Evolutionary conservation across 1,140 invertebrate species (phyloP).

Genomic region (Meloidogyne hapla): DNA sequence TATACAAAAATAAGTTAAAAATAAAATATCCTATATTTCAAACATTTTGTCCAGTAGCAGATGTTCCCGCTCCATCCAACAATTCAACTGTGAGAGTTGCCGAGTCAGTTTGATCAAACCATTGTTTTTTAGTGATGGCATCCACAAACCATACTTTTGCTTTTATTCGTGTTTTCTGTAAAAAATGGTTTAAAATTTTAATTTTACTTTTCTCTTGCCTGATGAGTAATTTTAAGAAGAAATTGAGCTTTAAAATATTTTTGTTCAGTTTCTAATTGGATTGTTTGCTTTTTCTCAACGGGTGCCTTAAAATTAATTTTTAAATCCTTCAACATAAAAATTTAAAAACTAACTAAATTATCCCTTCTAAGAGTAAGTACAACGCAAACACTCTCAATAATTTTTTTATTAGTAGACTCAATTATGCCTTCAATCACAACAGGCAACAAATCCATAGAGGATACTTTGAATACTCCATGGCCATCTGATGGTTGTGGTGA

Average conservation of each 20-base stretch:
- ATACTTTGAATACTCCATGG: constrained; percentile 15
- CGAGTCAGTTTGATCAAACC: constrained; percentile 23
- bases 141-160: constrained; percentile 26
- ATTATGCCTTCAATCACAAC: constrained; percentile 27
- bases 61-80: not conserved
- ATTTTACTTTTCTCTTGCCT: not conserved
- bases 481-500: constrained; percentile 24
- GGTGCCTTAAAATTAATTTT: constrained; percentile 17
- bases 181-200: not conserved
- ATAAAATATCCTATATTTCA: not conserved
- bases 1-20: not conserved
- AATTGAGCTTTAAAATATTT: constrained; percentile 32
- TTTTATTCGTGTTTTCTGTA: constrained; percentile 23
- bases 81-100: constrained; percentile 23
- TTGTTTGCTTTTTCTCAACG: constrained; percentile 18
- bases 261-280: constrained; percentile 23
- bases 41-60: not conserved
- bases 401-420: constrained; percentile 25
- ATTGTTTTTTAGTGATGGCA: constrained; percentile 22
- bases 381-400: constrained; percentile 24
- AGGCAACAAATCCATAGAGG: constrained; percentile 22
- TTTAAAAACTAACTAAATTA: constrained; percentile 9
- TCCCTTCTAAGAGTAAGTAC: constrained; percentile 25
- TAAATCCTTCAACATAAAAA: constrained; percentile 6
- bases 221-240: constrained; percentile 31